Conservation (phyloP, 1,140 invertebrate species). For the Anastrepha obliqua region DNA sequence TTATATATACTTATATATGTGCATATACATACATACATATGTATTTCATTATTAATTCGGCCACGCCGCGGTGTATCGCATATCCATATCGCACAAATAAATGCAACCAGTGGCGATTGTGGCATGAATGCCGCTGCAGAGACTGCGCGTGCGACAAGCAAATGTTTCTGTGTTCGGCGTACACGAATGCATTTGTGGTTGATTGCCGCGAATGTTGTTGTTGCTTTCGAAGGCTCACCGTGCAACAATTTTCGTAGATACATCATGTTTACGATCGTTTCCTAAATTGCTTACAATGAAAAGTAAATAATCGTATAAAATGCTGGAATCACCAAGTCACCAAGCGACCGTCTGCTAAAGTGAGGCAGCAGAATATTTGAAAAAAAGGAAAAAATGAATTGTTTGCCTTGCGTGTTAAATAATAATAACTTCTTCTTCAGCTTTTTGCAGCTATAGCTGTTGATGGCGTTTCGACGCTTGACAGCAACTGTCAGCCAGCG, state of each 20-base stretch:
- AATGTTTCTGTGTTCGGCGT: neutral
- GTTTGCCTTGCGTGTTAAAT: constrained; percentile 51
- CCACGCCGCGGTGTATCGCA: neutral
- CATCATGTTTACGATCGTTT: constrained; percentile 21
- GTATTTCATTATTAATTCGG: neutral
- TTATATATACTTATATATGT: no score
- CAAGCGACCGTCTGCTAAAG: neutral
- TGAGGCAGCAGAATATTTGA: neutral
- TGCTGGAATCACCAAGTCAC: neutral
- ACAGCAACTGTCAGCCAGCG: neutral
- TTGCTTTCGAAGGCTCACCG: neutral
- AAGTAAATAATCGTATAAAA: neutral
- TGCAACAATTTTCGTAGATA: constrained; percentile 36
- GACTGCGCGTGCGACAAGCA: neutral
- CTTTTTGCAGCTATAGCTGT: neutral
- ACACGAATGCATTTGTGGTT: neutral
- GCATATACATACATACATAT: neutral
- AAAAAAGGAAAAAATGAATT: constrained; percentile 4
- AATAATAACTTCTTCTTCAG: constrained; percentile 36
- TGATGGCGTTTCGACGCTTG: constrained; percentile 8
- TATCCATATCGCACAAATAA: constrained; percentile 14
- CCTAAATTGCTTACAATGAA: constrained; percentile 33
- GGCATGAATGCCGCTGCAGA: neutral
- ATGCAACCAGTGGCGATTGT: constrained; percentile 26
- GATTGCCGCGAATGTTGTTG: constrained; percentile 24